Evolutionary conservation across 2,797 vertebrate species (phyloP).

Genomic region (Euphonia xanthogaster): DNA sequence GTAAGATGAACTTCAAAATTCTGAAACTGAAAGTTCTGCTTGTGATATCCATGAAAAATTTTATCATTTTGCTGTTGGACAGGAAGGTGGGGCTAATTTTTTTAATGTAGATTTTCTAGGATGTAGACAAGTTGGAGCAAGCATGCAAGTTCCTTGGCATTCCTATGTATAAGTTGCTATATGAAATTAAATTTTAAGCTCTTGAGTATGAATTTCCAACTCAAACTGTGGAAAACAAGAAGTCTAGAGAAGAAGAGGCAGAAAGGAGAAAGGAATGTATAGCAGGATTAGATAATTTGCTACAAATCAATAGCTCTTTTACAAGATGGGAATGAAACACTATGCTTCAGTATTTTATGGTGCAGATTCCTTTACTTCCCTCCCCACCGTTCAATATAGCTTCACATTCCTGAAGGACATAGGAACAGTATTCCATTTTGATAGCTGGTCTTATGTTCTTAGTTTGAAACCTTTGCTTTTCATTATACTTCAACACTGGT

Average conservation of each 20-base stretch:
- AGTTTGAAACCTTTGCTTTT: background rate
- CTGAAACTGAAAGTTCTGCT: background rate
- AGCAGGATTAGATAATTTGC: background rate
- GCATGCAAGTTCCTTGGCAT: background rate
- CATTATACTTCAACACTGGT: background rate
- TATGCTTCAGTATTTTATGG: background rate
- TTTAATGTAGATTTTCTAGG: background rate
- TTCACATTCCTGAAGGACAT: background rate
- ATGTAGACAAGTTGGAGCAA: background rate
- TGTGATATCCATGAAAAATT: background rate
- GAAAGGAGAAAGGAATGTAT: background rate
- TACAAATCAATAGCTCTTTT: background rate
- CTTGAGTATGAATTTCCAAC: background rate
- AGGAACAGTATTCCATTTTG: background rate
- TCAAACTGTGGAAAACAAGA: background rate
- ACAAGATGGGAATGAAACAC: background rate
- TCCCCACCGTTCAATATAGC: fast-evolving
- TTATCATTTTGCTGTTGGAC: background rate
- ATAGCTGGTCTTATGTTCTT: background rate
- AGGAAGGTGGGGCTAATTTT: background rate
- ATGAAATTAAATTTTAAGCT: background rate
- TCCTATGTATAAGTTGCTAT: background rate
- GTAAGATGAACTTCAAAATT: background rate
- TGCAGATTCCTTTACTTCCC: background rate
- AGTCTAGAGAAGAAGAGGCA: background rate